Percentiles rank a stretch among this genome's conserved stretches.
Conservation (phyloP, 2,888 invertebrate species). For the Epirrita christyi region DNA sequence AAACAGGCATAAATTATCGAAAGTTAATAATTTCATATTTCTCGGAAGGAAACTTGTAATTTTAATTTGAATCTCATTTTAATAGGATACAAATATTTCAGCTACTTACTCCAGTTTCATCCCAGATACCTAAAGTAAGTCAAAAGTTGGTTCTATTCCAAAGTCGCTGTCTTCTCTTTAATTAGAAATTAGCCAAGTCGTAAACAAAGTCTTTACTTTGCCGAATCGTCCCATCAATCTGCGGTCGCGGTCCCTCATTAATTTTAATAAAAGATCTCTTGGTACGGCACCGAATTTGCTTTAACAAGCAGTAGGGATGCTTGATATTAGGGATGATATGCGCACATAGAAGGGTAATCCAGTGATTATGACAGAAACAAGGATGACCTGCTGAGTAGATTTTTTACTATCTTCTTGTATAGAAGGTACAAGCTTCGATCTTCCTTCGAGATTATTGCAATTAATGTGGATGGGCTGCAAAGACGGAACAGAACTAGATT, state of each 20-base stretch:
- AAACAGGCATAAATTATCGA: too few species aligned
- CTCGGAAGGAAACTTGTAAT: neutral
- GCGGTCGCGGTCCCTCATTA: slow-evolving; percentile 29
- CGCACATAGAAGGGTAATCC: too few species aligned
- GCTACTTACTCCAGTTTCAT: slow-evolving; percentile 2
- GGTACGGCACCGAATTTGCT: neutral
- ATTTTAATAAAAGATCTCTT: slow-evolving; percentile 30
- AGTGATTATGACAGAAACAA: too few species aligned
- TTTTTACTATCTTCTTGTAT: too few species aligned
- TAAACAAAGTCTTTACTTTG: slow-evolving; percentile 34
- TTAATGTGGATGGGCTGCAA: too few species aligned
- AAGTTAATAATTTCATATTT: too few species aligned
- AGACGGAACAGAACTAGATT: too few species aligned
- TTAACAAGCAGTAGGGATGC: slow-evolving; percentile 1
- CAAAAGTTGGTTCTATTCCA: slow-evolving; percentile 20
- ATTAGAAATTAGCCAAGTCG: slow-evolving; percentile 34
- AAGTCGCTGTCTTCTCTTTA: slow-evolving; percentile 30
- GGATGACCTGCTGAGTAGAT: neutral
- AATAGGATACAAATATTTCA: neutral
- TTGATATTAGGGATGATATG: too few species aligned
- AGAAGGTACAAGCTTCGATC: too few species aligned
- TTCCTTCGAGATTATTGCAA: neutral
- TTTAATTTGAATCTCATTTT: neutral
- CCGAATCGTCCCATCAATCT: slow-evolving; percentile 33
- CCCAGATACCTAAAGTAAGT: slow-evolving; percentile 16